Base-by-base conservation (phyloP, 2,113 vertebrate genomes). In the Ceyx melanurus region DNA sequence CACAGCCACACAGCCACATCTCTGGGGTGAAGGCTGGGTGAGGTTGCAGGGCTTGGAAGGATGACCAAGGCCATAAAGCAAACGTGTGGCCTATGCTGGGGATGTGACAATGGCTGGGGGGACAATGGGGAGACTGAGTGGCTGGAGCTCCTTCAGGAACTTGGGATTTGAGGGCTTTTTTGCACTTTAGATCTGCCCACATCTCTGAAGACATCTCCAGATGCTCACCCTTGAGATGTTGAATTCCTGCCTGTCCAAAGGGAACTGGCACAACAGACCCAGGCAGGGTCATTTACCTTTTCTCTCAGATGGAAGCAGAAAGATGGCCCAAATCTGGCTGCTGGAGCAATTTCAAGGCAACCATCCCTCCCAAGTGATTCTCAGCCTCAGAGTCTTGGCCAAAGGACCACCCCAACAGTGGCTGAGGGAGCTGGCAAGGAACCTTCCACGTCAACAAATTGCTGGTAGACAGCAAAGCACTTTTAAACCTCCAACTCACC, bases 1-100 rank as follows among this genome's bases (percentile, higher is more conserved):
- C 25, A 11, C 29, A 75, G 28, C 31, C 37, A 61, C 17, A 26
- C 50, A 26, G 22, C 3, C 15, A 43, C 6, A 2, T 25, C 43
- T 53, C 7, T 29, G 29, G 31, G 17, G 8, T 15, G 60, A 29
- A 56, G 42, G 10, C 7, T 26, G 12, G 9, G 35, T 11, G 15
- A 40, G n/a, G 26, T 13, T 53, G 11, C 25, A 65, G 56, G 5
- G 18, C 13, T 21, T 51, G 29, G 42, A 68, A 48, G 29, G 33
- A n/a, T 14, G 29, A 26, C 17, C 43, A 14, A 40, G 31, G 65
- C 8, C 54, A 50, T 42, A 62, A 58, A 13, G 25, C 6, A 60
- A 67, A 57, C 7, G 1, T 0, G 8, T 50, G 60, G 20, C 48
- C 35, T 25, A 3, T 33, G 21, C 15, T 0, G 1, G 12, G 66